Conservation (phyloP, 2,888 invertebrate species). For the Phalera bucephala region DNA sequence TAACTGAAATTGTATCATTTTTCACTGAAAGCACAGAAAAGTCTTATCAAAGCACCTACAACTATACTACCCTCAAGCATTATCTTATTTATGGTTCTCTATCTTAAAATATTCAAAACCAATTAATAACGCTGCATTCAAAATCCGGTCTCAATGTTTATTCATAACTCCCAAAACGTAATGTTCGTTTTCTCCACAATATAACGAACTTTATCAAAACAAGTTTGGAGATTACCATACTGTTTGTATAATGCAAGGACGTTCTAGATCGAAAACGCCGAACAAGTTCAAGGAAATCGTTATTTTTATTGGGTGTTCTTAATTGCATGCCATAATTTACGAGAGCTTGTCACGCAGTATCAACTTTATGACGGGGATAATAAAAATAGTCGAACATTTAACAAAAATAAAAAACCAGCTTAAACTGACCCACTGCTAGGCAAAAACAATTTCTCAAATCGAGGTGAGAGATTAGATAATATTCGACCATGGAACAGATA, state of each 20-base stretch:
- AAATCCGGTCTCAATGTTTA: slow-evolving; percentile 10
- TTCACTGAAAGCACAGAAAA: too few species aligned
- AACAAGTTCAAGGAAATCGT: slow-evolving; percentile 12
- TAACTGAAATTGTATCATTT: too few species aligned
- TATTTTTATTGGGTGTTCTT: slow-evolving; percentile 1
- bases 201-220: slow-evolving; percentile 12
- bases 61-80: too few species aligned
- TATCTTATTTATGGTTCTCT: too few species aligned
- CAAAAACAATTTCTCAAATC: too few species aligned
- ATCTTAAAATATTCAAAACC: not conserved
- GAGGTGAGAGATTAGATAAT: too few species aligned
- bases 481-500: too few species aligned
- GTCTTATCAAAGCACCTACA: too few species aligned
- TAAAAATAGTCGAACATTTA: too few species aligned
- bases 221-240: slow-evolving; percentile 17
- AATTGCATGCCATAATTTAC: not conserved
- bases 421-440: too few species aligned
- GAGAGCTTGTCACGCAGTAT: not conserved
- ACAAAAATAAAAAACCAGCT: too few species aligned
- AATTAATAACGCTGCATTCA: not conserved
- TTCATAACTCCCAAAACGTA: slow-evolving; percentile 14
- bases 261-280: not conserved
- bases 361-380: not conserved
- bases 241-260: slow-evolving; percentile 17
- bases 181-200: slow-evolving; percentile 11